Conservation (phyloP, 2,888 invertebrate genomes). For the Girardia tigrina region DNA sequence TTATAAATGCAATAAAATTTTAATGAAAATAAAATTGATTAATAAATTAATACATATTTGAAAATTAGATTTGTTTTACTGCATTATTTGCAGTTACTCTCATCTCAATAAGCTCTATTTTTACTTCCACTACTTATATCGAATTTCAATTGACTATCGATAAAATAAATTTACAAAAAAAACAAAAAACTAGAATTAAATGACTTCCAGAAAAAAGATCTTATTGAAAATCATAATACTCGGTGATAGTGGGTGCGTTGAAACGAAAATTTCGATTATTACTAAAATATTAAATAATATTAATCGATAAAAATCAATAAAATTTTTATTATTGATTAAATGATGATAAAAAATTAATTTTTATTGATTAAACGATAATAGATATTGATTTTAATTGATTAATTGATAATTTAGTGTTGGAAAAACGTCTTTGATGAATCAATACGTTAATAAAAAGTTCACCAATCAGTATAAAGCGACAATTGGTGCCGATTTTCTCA, state of each 20-base stretch:
- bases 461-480: slow-evolving; percentile 99
- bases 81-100: background rate
- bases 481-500: slow-evolving; percentile 97
- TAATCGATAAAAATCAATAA: background rate
- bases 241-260: slow-evolving; percentile 67
- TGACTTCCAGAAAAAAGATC: slow-evolving; percentile 63
- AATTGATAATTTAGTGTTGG: slow-evolving; percentile 65
- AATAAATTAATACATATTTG: too few species aligned
- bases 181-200: background rate
- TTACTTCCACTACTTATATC: background rate
- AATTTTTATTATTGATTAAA: background rate
- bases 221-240: slow-evolving; percentile 90
- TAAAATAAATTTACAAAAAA: too few species aligned
- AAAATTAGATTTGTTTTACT: background rate
- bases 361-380: background rate
- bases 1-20: too few species aligned
- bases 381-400: slow-evolving; percentile 28
- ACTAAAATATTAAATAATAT: background rate
- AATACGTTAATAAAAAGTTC: slow-evolving; percentile 98
- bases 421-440: slow-evolving; percentile 98
- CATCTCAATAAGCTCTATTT: background rate
- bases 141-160: too few species aligned
- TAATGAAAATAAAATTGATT: too few species aligned
- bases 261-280: background rate
- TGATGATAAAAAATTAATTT: slow-evolving; percentile 7